A percentile compares a stretch with the other conserved stretches of the same genome.
Evolutionary conservation across 2,113 vertebrate species (phyloP).

Genomic region (Oriolus oriolus): DNA sequence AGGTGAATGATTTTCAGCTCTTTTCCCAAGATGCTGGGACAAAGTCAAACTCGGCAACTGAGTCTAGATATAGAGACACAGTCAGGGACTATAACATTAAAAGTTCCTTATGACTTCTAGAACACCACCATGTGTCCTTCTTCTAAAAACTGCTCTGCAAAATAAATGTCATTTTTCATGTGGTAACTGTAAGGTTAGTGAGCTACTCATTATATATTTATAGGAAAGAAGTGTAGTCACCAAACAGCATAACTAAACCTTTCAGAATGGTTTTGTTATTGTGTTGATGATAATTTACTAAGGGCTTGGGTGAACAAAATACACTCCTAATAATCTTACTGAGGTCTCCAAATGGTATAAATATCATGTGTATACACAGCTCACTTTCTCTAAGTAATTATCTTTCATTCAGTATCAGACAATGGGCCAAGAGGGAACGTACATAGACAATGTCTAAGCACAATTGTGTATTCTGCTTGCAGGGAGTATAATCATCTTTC

Average conservation of each 20-base stretch:
- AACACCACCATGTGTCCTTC: background rate
- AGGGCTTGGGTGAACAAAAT: background rate
- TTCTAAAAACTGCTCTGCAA: background rate
- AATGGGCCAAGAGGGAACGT: background rate
- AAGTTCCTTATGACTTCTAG: background rate
- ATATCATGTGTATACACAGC: background rate
- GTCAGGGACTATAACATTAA: background rate
- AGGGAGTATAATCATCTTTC: background rate
- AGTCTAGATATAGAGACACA: background rate
- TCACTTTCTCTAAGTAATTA: background rate
- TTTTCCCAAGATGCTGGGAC: background rate
- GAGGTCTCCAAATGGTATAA: background rate
- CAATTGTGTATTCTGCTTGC: background rate
- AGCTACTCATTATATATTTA: background rate
- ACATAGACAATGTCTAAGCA: background rate
- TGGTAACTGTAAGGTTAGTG: background rate
- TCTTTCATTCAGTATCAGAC: background rate
- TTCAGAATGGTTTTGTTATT: background rate
- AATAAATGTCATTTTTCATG: background rate
- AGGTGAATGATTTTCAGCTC: background rate
- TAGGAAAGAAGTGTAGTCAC: background rate
- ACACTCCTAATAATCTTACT: background rate
- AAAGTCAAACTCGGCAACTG: background rate
- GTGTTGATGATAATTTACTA: background rate
- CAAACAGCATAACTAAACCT: background rate